These are phyloP conservation scores for Torymus aiolomorphi DNA, from an alignment of 2,888 invertebrate species.

Conservation along the genomic window DNA sequence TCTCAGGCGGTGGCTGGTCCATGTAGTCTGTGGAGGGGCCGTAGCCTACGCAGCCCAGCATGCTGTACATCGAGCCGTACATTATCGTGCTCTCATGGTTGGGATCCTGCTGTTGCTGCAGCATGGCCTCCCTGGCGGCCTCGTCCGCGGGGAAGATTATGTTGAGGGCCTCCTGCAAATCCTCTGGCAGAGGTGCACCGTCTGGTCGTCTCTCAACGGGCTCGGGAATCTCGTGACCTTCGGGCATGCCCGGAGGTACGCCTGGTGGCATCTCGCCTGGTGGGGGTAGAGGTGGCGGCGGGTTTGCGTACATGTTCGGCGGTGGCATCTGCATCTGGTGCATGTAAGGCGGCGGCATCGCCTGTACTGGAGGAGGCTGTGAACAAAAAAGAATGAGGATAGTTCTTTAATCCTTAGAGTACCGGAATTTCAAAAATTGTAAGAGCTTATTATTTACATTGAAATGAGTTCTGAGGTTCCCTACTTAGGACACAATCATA, in stretches of 20 bases:
- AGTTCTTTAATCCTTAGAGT: neutral
- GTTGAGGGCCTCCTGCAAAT: slow-evolving; percentile 82
- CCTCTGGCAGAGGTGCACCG: slow-evolving; percentile 79
- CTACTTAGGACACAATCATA: no score
- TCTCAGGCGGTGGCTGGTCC: slow-evolving; percentile 73
- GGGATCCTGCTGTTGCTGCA: slow-evolving; percentile 55
- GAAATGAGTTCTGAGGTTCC: no score
- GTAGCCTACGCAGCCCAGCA: slow-evolving; percentile 72
- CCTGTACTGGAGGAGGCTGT: slow-evolving; percentile 44
- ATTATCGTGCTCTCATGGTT: slow-evolving; percentile 67
- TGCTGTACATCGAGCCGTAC: slow-evolving; percentile 73
- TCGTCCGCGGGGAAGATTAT: slow-evolving; percentile 79
- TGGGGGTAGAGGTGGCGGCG: slow-evolving; percentile 72
- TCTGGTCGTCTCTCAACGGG: slow-evolving; percentile 74
- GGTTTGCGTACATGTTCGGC: slow-evolving; percentile 63
- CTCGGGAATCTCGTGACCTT: slow-evolving; percentile 75
- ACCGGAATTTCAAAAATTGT: no score
- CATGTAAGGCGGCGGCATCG: slow-evolving; percentile 46
- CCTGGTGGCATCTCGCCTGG: slow-evolving; percentile 58
- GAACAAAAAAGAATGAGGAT: slow-evolving; percentile 49
- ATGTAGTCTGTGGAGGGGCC: slow-evolving; percentile 70
- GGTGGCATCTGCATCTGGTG: slow-evolving; percentile 60
- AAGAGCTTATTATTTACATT: no score
- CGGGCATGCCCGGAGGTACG: slow-evolving; percentile 71
- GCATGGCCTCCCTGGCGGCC: neutral